A percentile compares a stretch with the other conserved stretches of the same genome.
phyloP scores from a whole-genome alignment of 2,797 vertebrate species.

The Acestrorhynchus altus region DNA sequence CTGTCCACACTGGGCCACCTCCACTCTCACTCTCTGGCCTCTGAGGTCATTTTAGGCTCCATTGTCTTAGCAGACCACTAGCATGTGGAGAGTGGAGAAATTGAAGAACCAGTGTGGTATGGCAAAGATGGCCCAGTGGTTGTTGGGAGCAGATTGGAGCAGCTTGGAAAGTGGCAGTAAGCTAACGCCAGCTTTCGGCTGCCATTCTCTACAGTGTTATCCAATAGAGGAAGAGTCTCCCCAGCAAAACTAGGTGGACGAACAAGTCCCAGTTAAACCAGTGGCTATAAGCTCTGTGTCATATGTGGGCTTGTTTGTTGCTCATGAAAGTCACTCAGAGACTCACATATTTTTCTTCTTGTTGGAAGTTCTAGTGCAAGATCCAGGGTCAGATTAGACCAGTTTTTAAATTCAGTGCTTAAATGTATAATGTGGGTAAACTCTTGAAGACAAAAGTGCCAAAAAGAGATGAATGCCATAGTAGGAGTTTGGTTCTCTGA shows the following conservation, averaged over 20 bases:
- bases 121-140: constrained; percentile 39
- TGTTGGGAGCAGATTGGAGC: constrained; percentile 37
- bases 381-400: neutral
- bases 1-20: neutral
- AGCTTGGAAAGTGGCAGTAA: constrained; percentile 22
- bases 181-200: constrained; percentile 17
- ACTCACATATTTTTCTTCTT: neutral
- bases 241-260: neutral
- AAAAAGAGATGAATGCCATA: neutral
- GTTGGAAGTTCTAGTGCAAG: neutral
- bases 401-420: no score
- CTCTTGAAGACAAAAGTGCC: no score
- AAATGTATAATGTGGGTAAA: no score
- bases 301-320: neutral
- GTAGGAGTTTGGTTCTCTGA: no score
- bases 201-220: constrained; percentile 32
- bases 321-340: neutral
- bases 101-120: constrained; percentile 49
- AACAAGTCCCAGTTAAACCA: neutral
- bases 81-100: constrained; percentile 18
- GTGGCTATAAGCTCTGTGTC: neutral
- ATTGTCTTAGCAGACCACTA: neutral
- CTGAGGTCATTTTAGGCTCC: constrained; percentile 7
- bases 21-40: neutral
- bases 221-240: constrained; percentile 8